Conservation (phyloP, 1,140 invertebrate species). For the Eubasilissa regina region DNA sequence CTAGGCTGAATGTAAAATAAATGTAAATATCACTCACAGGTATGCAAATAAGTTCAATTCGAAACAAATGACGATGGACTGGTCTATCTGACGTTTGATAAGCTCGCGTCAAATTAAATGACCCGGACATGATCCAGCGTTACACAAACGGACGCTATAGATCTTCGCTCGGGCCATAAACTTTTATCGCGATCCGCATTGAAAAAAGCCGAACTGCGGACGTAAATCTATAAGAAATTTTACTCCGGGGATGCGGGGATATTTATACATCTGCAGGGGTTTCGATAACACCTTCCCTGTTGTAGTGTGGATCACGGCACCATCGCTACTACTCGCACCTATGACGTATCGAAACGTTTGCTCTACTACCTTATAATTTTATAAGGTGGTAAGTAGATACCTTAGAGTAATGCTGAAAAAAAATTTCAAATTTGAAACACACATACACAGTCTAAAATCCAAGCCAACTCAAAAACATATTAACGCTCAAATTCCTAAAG, state of each 20-base stretch:
- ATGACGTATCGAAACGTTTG: too few species aligned
- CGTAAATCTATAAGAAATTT: slow-evolving; percentile 7
- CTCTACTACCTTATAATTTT: too few species aligned
- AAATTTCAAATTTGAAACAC: too few species aligned
- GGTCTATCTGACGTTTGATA: not conserved
- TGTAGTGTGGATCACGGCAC: too few species aligned
- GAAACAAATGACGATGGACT: not conserved
- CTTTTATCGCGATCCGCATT: slow-evolving; percentile 5
- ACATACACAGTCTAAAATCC: too few species aligned
- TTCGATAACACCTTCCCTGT: not conserved
- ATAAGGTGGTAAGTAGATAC: too few species aligned
- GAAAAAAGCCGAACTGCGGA: slow-evolving; percentile 5
- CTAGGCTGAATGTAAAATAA: too few species aligned
- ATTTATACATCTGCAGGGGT: not conserved
- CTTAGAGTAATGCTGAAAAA: too few species aligned
- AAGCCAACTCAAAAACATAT: too few species aligned
- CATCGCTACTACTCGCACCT: too few species aligned
- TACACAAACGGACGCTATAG: not conserved
- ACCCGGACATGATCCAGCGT: not conserved
- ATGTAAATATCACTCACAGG: not conserved
- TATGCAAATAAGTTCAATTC: not conserved
- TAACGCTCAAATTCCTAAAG: too few species aligned
- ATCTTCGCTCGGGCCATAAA: slow-evolving; percentile 4
- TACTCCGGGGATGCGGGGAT: not conserved
- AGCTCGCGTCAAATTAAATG: not conserved